phyloP scores from a whole-genome alignment of 1,140 invertebrate genomes.

The Holcopasites calliopsidis region DNA sequence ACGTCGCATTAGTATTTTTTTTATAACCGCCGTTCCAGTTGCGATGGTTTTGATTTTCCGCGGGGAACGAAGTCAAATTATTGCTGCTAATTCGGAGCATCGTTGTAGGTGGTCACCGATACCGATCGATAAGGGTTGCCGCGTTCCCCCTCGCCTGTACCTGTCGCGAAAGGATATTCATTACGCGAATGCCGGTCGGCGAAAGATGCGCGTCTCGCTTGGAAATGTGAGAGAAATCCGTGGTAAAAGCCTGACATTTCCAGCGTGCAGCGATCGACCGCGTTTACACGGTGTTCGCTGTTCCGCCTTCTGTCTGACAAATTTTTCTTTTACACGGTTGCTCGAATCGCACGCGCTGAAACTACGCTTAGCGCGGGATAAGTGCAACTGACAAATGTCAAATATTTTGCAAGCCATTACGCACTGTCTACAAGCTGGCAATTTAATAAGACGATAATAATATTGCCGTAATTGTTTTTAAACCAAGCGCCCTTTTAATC shows the following conservation, averaged over 20 bases:
- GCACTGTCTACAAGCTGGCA: background rate
- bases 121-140: slow-evolving; percentile 10
- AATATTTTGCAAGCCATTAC: background rate
- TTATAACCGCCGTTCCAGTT: background rate
- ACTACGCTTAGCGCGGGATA: background rate
- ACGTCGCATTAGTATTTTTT: background rate
- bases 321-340: background rate
- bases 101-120: background rate
- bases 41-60: background rate
- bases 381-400: slow-evolving; percentile 2
- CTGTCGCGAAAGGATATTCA: slow-evolving; percentile 10
- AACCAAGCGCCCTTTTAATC: no score
- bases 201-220: background rate
- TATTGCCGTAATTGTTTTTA: no score
- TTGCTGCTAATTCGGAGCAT: background rate
- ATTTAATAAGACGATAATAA: background rate
- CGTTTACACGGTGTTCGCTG: background rate
- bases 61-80: background rate
- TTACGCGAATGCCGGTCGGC: background rate
- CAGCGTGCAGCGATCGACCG: slow-evolving; percentile 16
- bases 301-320: background rate
- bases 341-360: background rate
- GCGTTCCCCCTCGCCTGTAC: background rate
- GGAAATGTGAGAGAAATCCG: slow-evolving; percentile 59
- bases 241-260: slow-evolving; percentile 62